Conservation (phyloP, 2,797 vertebrate species). For the Amphiprion clarkii region DNA sequence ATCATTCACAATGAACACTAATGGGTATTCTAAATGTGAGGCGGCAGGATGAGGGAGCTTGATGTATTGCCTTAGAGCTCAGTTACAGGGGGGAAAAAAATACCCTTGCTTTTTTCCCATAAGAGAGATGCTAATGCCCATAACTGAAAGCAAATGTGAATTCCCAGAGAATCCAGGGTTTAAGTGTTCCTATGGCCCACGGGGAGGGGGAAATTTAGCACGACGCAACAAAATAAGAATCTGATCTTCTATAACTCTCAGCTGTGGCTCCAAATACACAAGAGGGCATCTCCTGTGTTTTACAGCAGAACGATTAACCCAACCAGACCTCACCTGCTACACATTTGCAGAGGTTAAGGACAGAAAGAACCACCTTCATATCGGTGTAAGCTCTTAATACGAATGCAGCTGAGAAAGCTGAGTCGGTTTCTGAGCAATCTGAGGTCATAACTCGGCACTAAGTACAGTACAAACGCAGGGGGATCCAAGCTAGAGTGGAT, state of each 20-base stretch:
- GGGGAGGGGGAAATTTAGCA: slow-evolving; percentile 46
- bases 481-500: slow-evolving; percentile 35
- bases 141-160: slow-evolving; percentile 76
- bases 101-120: slow-evolving; percentile 41
- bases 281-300: slow-evolving; percentile 22
- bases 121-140: slow-evolving; percentile 47
- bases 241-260: slow-evolving; percentile 61
- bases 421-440: slow-evolving; percentile 39
- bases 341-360: slow-evolving; percentile 40
- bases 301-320: slow-evolving; percentile 22
- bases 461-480: slow-evolving; percentile 6
- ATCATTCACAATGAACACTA: slow-evolving; percentile 41
- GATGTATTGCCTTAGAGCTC: slow-evolving; percentile 51
- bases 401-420: slow-evolving; percentile 27
- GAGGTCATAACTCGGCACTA: slow-evolving; percentile 68
- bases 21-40: slow-evolving; percentile 39
- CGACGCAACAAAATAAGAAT: slow-evolving; percentile 39
- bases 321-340: slow-evolving; percentile 37
- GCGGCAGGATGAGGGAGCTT: slow-evolving; percentile 27
- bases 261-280: slow-evolving; percentile 35
- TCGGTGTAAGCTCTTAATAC: slow-evolving; percentile 32
- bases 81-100: slow-evolving; percentile 29
- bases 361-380: slow-evolving; percentile 26
- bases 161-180: slow-evolving; percentile 66
- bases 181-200: slow-evolving; percentile 60